Conservation (phyloP, 2,888 invertebrate genomes). For the Rutpela maculata region DNA sequence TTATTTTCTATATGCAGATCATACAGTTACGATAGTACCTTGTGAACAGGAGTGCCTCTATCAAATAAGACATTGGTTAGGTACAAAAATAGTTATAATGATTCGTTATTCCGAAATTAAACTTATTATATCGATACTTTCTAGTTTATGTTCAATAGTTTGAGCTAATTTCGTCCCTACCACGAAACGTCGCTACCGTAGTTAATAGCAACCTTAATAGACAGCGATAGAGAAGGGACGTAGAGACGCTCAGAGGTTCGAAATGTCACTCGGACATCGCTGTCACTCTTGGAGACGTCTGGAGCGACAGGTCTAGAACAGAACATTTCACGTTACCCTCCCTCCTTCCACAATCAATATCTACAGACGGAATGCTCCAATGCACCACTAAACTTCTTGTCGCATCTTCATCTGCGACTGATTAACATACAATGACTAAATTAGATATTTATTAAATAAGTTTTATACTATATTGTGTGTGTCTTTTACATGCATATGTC, state of each 20-base stretch:
- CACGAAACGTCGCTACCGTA: background rate
- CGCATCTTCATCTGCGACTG: constrained; percentile 25
- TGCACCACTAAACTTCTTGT: constrained; percentile 37
- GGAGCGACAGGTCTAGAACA: constrained; percentile 65
- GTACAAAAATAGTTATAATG: no score
- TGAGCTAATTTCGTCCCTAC: background rate
- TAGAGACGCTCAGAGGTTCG: constrained; percentile 50
- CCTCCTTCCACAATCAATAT: constrained; percentile 59
- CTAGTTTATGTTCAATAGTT: background rate
- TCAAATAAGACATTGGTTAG: no score
- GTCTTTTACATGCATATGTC: no score
- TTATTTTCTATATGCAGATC: no score
- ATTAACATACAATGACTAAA: background rate
- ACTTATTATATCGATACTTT: background rate
- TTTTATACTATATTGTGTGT: background rate
- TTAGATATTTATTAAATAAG: background rate
- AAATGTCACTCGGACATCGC: constrained; percentile 68
- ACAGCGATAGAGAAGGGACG: constrained; percentile 43
- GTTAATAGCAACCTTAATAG: background rate
- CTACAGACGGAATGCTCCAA: constrained; percentile 50
- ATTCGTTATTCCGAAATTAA: no score
- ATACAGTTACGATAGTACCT: no score
- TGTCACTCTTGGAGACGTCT: constrained; percentile 70
- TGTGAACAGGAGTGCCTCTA: no score
- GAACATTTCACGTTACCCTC: constrained; percentile 57